Conservation (phyloP, 2,113 vertebrate species). For the Hippopotamus amphibius region DNA sequence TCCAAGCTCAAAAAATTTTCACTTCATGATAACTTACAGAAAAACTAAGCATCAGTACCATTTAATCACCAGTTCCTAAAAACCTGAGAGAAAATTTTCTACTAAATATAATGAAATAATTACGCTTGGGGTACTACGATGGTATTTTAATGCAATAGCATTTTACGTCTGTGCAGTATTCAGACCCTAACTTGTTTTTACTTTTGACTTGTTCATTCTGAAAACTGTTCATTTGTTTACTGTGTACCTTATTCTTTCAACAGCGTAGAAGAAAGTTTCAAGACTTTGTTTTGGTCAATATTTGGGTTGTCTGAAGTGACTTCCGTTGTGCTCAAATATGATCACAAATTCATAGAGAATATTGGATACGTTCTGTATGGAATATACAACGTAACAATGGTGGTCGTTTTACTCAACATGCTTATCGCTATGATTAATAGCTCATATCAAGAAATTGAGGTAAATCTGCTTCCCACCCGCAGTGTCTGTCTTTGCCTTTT, state of each 20-base stretch:
- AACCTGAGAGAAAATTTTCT: not conserved
- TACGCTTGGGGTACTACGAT: not conserved
- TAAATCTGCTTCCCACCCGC: slow-evolving; percentile 68
- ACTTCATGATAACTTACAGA: not conserved
- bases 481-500: not conserved
- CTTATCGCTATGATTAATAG: slow-evolving; percentile 96
- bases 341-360: slow-evolving; percentile 95
- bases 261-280: slow-evolving; percentile 95
- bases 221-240: slow-evolving; percentile 42
- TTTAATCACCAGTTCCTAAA: not conserved
- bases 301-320: slow-evolving; percentile 94
- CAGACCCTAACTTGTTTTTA: not conserved
- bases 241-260: slow-evolving; percentile 30
- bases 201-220: not conserved
- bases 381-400: slow-evolving; percentile 95
- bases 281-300: slow-evolving; percentile 95
- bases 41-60: not conserved
- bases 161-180: not conserved
- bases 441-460: slow-evolving; percentile 95
- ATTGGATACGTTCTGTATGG: slow-evolving; percentile 94
- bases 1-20: not conserved
- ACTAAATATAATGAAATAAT: not conserved
- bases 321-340: slow-evolving; percentile 94
- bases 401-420: slow-evolving; percentile 95
- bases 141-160: not conserved